Percentiles rank a stretch among this genome's conserved stretches.
phyloP scores from a whole-genome alignment of 2,888 invertebrate species.

The Hipparchia semele region DNA sequence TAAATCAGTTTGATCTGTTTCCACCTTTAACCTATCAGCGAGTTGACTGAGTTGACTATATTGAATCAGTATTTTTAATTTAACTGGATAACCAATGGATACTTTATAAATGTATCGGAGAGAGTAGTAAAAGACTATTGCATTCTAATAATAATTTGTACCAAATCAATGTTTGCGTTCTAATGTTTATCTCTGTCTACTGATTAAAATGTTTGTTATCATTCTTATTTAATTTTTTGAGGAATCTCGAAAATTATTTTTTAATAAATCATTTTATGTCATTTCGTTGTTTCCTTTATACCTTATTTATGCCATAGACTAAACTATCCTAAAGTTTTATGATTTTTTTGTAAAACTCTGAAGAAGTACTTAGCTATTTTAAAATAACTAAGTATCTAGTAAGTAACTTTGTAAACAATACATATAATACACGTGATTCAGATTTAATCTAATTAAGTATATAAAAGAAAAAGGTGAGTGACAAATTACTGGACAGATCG shows the following conservation, averaged over 20 bases:
- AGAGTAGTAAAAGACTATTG: constrained; percentile 68
- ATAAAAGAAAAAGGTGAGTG: too few species aligned
- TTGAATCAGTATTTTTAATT: constrained; percentile 14
- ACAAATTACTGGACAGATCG: too few species aligned
- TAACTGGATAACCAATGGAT: constrained; percentile 7
- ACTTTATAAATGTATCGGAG: constrained; percentile 49
- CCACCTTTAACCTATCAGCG: not conserved
- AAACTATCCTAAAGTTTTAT: too few species aligned
- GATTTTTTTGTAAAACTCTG: too few species aligned
- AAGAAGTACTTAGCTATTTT: too few species aligned
- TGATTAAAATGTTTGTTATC: not conserved
- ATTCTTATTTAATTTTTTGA: constrained; percentile 14
- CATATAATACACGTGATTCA: too few species aligned
- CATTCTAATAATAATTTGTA: constrained; percentile 4
- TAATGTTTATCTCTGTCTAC: not conserved
- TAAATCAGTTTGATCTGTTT: not conserved
- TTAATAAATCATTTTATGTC: constrained; percentile 14
- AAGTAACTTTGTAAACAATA: too few species aligned
- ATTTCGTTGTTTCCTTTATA: constrained; percentile 3
- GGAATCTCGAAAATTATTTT: constrained; percentile 20
- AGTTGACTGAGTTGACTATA: not conserved
- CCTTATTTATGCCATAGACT: too few species aligned
- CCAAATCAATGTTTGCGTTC: constrained; percentile 13
- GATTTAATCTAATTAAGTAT: too few species aligned
- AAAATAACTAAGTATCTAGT: too few species aligned